Evolutionary conservation across 2,113 vertebrate genomes (phyloP), one percentile per base, ranked within the genome.

Genomic region (Eira barbara): DNA sequence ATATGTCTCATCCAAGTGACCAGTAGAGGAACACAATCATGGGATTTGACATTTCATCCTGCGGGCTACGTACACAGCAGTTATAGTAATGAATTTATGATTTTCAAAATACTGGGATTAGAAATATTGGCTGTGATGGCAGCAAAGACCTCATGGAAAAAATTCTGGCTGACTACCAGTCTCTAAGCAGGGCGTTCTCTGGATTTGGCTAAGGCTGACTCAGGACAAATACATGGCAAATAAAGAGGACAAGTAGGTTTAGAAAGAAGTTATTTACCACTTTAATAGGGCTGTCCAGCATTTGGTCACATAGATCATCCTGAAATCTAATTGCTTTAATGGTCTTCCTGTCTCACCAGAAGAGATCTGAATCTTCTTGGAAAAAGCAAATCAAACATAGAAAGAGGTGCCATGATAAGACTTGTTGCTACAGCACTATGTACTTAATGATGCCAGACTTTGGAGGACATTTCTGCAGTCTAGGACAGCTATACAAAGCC

Each of bases 401-500:
- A 93, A 97, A 97, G 95, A 97, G 90, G 96, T 91, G 94, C 80
- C 93, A 89, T 5, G 95, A 96, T 97, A 83, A 94, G 63, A 96
- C 76, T 31, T 80, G 78, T 95, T 65, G 94, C 92, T 97, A 87
- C 39, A 94, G 92, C 97, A 98, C 94, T 97, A 97, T 94, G 69
- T 87, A 97, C 96, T 98, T 98, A 98, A 98, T 96, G 96, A 98
- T 3, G n/a, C 97, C 98, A 98, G 98, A 98, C 98, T 98, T 92
- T 98, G 98, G 98, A 97, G 98, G 93, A 96, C 74, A 97, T 98
- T 99, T 98, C 98, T 98, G 97, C 55, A 97, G 98, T 98, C 97
- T 98, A 98, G 98, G 98, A 4, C 87, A 98, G 98, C 98, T 98
- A 98, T 97, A 99, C 98, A 98, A 98, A 99, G 98, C 98, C 98